Evolutionary conservation across 2,797 vertebrate species (phyloP).

Genomic region (Setipinna tenuifilis): DNA sequence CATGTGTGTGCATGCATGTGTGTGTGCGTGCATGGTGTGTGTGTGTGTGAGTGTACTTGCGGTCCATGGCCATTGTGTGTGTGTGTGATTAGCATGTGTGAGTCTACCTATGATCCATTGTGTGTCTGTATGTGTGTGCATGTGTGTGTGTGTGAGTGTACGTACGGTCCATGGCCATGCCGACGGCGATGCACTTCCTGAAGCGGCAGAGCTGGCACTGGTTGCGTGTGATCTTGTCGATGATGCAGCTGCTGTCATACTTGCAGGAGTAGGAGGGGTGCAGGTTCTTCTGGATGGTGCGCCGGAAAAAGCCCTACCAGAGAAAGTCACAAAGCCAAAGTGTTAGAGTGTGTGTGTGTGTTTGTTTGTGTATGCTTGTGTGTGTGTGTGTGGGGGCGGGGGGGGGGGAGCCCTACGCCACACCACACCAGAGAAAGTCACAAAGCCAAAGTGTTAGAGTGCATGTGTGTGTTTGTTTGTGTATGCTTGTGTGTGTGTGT

Average conservation of each 20-base stretch:
- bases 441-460: neutral
- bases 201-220: constrained; percentile 99
- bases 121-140: constrained; percentile 24
- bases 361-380: constrained; percentile 39
- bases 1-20: constrained; percentile 1
- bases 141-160: constrained; percentile 44
- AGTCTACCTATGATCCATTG: no score
- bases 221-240: constrained; percentile 98
- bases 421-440: constrained; percentile 33
- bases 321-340: neutral
- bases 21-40: no score
- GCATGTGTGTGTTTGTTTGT: constrained; percentile 13
- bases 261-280: constrained; percentile 96
- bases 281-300: constrained; percentile 98
- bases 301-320: constrained; percentile 92
- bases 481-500: constrained; percentile 37
- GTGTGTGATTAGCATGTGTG: no score
- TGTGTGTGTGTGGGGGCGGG: neutral
- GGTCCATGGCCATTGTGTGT: no score
- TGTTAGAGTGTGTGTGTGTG: neutral
- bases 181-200: constrained; percentile 96
- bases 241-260: constrained; percentile 96
- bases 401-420: no score
- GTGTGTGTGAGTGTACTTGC: no score
- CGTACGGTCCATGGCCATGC: constrained; percentile 99